Evolutionary conservation across 92 coral and sea anemone species (phyloP), one percentile per base, ranked within the genome.

Genomic region (Muricea muricata): DNA sequence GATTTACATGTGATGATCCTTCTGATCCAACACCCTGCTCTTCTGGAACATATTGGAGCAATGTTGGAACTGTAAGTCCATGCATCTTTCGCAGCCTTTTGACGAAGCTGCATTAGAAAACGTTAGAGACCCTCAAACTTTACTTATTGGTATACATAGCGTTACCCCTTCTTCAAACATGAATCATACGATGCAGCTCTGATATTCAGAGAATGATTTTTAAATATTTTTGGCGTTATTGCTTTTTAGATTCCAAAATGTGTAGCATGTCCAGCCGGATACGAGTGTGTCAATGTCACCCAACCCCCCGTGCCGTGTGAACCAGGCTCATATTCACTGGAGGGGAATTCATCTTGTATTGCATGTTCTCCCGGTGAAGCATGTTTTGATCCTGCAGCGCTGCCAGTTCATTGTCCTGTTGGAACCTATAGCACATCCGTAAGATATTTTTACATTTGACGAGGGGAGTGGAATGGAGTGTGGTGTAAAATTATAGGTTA

Each of bases 251-350:
- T 93, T 52, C 97, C 99, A 18, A 89, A 90, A 50, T 96, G 99
- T 77, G 82, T 83, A 6, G 91, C 98, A 4, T 96, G 99, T 41
- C 99, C 99, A 56, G 98, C 99, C 54, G 99, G 99, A 15, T 96
- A 93, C 88, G 88, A 80, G 76, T 96, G 99, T 90, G 87, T 46
- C 9, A 96, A 96, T 79, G 90, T 84, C 52, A 91, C 97, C 40
- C 97, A 89, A 74, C 97, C 97, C 57, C 99, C 99, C 0, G 96
- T 96, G 25, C 89, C 98, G 21, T 96, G 99, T 73, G 63, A 21
- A 12, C 65, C 98, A 25, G 99, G 99, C 39, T 96, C 47, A 48
- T 92, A 88, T 60, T 96, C 99, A 11, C 90, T 82, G 9, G 90
- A 89, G 79, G 98, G 93, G 9, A 54, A 66, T 32, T 69, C 93